phyloP scores from a whole-genome alignment of 2,113 vertebrate genomes.

The Carlito syrichta region DNA sequence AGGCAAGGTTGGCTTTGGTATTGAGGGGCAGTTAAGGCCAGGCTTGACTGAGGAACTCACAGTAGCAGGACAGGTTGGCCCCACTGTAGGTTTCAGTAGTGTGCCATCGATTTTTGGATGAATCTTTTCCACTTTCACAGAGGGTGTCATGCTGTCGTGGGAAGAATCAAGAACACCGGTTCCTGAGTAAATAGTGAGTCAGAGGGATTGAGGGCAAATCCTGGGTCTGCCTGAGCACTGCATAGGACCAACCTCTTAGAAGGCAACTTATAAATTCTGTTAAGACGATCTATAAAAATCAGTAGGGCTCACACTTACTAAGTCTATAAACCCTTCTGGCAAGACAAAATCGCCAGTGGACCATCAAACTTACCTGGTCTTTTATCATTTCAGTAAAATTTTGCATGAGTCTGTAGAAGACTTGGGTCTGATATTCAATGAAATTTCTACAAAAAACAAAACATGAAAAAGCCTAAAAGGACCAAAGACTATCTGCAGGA shows the following conservation, averaged over 20 bases:
- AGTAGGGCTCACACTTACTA: background rate
- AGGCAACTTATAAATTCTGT: background rate
- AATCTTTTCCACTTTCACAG: slow-evolving; percentile 97
- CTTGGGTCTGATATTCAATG: background rate
- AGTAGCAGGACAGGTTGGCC: slow-evolving; percentile 93
- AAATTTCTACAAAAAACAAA: background rate
- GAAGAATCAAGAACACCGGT: slow-evolving; percentile 59
- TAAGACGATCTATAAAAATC: background rate
- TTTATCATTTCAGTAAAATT: background rate
- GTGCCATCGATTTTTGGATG: slow-evolving; percentile 92
- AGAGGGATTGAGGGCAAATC: background rate
- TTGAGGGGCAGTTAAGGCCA: slow-evolving; percentile 99
- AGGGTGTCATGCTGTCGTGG: slow-evolving; percentile 88
- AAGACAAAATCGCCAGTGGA: background rate
- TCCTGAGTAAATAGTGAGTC: background rate
- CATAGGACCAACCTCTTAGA: background rate
- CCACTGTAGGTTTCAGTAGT: slow-evolving; percentile 90
- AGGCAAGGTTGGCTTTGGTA: slow-evolving; percentile 99
- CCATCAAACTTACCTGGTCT: background rate
- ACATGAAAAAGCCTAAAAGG: background rate
- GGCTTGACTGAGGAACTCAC: slow-evolving; percentile 97
- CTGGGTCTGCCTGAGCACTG: background rate
- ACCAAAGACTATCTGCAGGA: background rate
- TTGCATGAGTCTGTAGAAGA: background rate
- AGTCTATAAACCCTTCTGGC: background rate